Conservation (phyloP, 2,888 invertebrate species). For the Siphlonurus alternatus region DNA sequence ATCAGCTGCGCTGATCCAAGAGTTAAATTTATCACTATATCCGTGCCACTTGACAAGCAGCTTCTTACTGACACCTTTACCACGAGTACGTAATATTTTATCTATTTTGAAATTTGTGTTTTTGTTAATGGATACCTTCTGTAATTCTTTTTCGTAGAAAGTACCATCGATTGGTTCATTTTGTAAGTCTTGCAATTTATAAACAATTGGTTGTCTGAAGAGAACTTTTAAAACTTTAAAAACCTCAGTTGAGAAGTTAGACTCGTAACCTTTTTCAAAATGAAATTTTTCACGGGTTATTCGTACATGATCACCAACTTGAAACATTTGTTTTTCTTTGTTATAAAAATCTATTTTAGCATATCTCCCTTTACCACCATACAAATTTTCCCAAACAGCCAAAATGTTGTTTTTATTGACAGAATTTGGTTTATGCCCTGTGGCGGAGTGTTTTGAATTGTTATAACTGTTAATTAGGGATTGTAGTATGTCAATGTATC, state of each 20-base stretch:
- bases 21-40: too few species aligned
- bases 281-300: too few species aligned
- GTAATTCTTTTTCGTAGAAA: conserved; percentile 17
- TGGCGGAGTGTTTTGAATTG: conserved; percentile 13
- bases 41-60: conserved; percentile 16
- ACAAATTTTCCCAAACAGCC: conserved; percentile 6
- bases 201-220: conserved; percentile 15
- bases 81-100: conserved; percentile 13
- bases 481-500: conserved; percentile 18
- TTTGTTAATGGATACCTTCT: conserved; percentile 11
- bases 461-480: conserved; percentile 17
- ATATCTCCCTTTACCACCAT: background rate
- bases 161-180: conserved; percentile 15
- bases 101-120: conserved; percentile 14
- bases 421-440: conserved; percentile 1
- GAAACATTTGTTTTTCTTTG: too few species aligned
- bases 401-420: conserved; percentile 7
- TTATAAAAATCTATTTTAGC: too few species aligned
- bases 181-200: conserved; percentile 16
- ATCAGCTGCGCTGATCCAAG: conserved; percentile 10
- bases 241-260: conserved; percentile 17
- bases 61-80: conserved; percentile 10
- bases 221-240: conserved; percentile 15
- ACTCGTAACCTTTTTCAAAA: too few species aligned
- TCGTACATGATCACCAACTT: conserved; percentile 9